Percentiles rank a stretch among this genome's conserved stretches.
These are phyloP conservation scores for Dasypogon diadema DNA, from an alignment of 2,888 invertebrate genomes.

Conservation along the genomic window DNA sequence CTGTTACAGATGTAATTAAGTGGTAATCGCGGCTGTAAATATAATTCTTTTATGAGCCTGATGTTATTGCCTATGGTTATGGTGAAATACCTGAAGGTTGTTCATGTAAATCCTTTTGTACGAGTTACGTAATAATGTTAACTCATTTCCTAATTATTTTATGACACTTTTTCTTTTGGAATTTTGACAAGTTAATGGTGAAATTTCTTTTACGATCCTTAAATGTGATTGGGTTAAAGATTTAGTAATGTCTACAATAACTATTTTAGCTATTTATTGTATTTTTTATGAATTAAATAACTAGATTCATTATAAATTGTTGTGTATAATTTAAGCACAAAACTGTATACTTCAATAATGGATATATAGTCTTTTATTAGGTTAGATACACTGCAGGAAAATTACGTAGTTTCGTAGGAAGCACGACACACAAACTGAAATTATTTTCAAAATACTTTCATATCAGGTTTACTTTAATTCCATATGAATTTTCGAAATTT, in stretches of 20 bases:
- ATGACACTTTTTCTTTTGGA: not conserved
- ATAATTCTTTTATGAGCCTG: conserved; percentile 5
- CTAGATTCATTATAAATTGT: too few species aligned
- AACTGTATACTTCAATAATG: too few species aligned
- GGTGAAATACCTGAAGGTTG: conserved; percentile 9
- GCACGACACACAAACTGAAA: too few species aligned
- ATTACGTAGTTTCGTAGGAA: too few species aligned
- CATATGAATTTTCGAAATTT: too few species aligned
- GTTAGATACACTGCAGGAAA: too few species aligned
- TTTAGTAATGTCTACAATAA: not conserved
- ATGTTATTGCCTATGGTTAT: not conserved
- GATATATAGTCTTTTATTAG: too few species aligned
- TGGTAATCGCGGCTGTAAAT: conserved; percentile 36
- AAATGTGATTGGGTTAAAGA: conserved; percentile 15
- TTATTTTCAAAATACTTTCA: too few species aligned
- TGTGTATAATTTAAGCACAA: too few species aligned
- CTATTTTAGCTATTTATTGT: too few species aligned
- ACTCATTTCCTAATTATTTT: not conserved
- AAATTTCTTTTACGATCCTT: conserved; percentile 4
- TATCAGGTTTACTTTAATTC: too few species aligned
- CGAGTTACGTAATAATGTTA: not conserved
- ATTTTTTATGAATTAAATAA: too few species aligned
- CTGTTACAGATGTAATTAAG: conserved; percentile 21
- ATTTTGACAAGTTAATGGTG: conserved; percentile 5
- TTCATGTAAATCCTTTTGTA: conserved; percentile 1